Base-by-base conservation (phyloP, 2,888 invertebrate species). In the Drosophila merina region DNA sequence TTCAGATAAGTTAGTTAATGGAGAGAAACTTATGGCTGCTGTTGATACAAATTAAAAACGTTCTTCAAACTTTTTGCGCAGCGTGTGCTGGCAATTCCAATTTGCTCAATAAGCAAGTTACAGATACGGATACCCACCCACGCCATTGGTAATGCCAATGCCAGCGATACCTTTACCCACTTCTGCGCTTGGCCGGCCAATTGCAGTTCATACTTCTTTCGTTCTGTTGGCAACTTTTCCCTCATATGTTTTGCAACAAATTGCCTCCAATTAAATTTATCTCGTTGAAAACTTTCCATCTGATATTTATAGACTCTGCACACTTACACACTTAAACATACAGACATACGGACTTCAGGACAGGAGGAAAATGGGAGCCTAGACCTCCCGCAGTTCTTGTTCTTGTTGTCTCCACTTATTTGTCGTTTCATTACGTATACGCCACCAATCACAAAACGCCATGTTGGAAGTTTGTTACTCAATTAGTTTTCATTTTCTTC, bases 261-360 rank as follows among this genome's bases (percentile, higher is more conserved):
- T 87, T 89, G 88, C 88, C 85, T 75, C 88, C 88, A 88, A 88
- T 89, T 88, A 88, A 88, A 89, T 89, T 88, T 88, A 89, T 88
- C 89, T 89, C 80, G 83, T 88, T 84, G 86, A 77, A 88, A 88
- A 89, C 76, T 88, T 89, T 88, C 81, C 83, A 85, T 86, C 85
- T 78, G 79, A 79, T 88, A 88, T 88, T 89, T 88, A 88, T 89
- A 85, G 76, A 79, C 83, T 86, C 52, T 52, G 49, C 60, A 54
- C 47, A 60, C 59, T 26, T 44, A 20, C 14, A 14, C 6, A 40
- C 20, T 14, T n/a, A 9, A 26, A 3, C 25, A 7, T 14, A 12
- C 8, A 12, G 33, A 57, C 7, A 14, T 12, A 42, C 14, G 25
- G 20, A 36, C 31, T 25, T 31, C 57, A 42, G n/a, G 10, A 54